Evolutionary conservation across 2,888 invertebrate genomes (phyloP), one percentile per base, ranked within the genome.

Genomic region (Volucella bombylans): DNA sequence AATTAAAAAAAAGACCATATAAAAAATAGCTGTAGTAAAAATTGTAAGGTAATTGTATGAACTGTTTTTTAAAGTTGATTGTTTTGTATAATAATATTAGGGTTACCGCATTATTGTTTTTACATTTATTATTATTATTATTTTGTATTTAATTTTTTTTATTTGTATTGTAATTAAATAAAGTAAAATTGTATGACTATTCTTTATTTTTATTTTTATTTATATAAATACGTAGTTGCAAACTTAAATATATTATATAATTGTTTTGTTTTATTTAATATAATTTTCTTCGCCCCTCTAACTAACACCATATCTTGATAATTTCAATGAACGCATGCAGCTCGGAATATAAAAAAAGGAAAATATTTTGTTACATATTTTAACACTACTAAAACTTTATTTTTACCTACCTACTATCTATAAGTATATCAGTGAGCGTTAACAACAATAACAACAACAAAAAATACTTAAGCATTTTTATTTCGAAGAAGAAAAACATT

Each of bases 31-130:
- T 82, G 38, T 57, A 72, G 55, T 78, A 82, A 65, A 62, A 12
- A 50, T 67, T 43, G 4, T 82, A 82, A 82, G 82, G 47, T 77
- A 54, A 73, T 61, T 55, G 43, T 77, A 78, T 61, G 72, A 76
- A 72, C 50, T 72, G 62, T 78, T 67, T 69, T 73, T 68, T 71
- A 77, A 79, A 68, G 64, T 78, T 82, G 61, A 78, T 79, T 79
- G 73, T 82, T 81, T 64, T 79, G 82, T 83, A 83, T 79, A 79
- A 83, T 79, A 79, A 72, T 64, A 69, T 73, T 79, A 83, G 68
- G 64, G 55, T 49, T 69, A 79, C 14, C 62, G 68, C 49, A 73
- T 83, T 64, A 62, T 72, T 82, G 73, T 82, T 82, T 82, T 81
- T 61, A 80, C 73, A 38, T 73, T 72, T 67, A 72, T 78, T 72